Evolutionary conservation across 1,140 invertebrate species (phyloP), one percentile per base, ranked within the genome.

Genomic region (Dryas iulia): DNA sequence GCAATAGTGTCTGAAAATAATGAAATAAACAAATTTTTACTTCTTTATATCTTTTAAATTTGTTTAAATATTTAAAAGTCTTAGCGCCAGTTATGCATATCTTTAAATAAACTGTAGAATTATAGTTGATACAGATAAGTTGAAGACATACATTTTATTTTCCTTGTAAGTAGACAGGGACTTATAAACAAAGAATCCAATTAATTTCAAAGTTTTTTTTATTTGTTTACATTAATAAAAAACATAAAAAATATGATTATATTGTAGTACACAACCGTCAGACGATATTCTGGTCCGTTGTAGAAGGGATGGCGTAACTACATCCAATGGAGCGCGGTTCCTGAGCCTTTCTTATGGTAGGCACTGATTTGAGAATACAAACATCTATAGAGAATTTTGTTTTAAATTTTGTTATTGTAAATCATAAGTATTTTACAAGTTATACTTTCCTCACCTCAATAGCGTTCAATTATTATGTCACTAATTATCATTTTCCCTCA

Each of bases 291-390:
- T 56, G 69, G 73, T 68, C 59, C 64, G 39, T 21, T 75, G 66
- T 67, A 69, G 71, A 78, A 83, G 81, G 82, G 84, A 73, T 68
- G 59, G 66, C 85, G 81, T 82, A 87, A 81, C 83, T 79, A 83
- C 65, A 81, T 70, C 81, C 88, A 90, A 90, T 89, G 86, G 79
- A 89, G 88, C 88, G 84, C 79, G 74, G 74, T 87, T 90, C 88
- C 87, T 81, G 77, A 75, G 66, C 82, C 76, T 87, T 90, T 88
- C 86, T 89, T 86, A 81, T 84, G 82, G 78, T 81, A 72, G 56
- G 76, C 86, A 72, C 77, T 87, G 87, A 90, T 90, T 90, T 87
- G 54, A 74, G 77, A 78, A 69, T 70, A 74, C 6, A 53, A 67
- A 62, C 74, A n/a, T 21, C 56, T 58, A 31, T 84, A 39, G 84